Base-by-base conservation (phyloP, 2,113 vertebrate genomes). In the Phocoena sinus region DNA sequence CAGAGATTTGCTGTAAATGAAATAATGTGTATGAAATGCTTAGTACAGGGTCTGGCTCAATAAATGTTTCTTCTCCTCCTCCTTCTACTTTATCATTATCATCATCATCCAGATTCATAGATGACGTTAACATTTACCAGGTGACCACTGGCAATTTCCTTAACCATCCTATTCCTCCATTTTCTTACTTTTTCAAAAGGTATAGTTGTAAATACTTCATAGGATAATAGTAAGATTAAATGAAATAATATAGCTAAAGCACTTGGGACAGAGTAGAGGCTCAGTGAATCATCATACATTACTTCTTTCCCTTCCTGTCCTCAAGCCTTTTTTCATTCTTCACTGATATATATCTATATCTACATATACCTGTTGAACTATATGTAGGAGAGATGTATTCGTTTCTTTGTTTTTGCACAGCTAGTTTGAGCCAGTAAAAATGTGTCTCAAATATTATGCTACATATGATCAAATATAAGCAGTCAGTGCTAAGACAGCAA, bases 371-470 rank as follows among this genome's bases (percentile, higher is more conserved):
- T 67, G 2, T 53, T 41, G 85, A 41, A 62, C 58, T 89, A 14
- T 71, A 41, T 44, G 21, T 36, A 83, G 63, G n/a, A 86, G 31
- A 96, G 8, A 36, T 95, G 3, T 60, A 14, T 50, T 50, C 36
- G 4, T 86, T 76, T 88, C 28, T 38, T 4, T 90, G 41, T 20
- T 76, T 80, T 95, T 95, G 31, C 3, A 70, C 31, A 85, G 77
- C 26, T 38, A 83, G 36, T 36, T 89, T 83, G 70, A 83, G 70
- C n/a, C 50, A 60, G 18, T 81, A 60, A 82, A 91, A 83, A 83
- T 17, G 33, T 65, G 95, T 95, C 41, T 89, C 86, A 92, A 67
- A 79, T 74, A 86, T 68, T 86, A 85, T 86, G 33, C 38, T 94
- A 81, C 23, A 28, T 47, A 80, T 81, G 74, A 85, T 58, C 50